Evolutionary conservation across 1,140 invertebrate genomes (phyloP), one percentile per base, ranked within the genome.

Genomic region (Zeugodacus cucurbitae): DNA sequence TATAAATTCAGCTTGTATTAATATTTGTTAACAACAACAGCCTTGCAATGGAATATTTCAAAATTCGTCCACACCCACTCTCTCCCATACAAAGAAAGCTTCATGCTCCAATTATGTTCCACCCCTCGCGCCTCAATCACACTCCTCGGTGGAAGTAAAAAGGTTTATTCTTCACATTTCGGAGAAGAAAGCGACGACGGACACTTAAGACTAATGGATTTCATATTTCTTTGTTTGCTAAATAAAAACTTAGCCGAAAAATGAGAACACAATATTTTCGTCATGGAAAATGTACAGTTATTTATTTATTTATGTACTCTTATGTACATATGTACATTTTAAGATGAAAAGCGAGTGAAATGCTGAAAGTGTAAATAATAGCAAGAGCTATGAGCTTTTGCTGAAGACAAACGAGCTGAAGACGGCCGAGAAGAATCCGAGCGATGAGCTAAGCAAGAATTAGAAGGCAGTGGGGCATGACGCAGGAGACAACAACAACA

Each of bases 191-290:
- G 17, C 67, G 34, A 10, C 14, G 34, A 37, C 22, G 67, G 37
- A 37, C 74, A 82, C 37, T 82, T 82, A 82, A 82, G 74, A 82
- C 74, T 82, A 82, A 82, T 82, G 74, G 74, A 82, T 82, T 82
- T 82, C 74, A 41, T 48, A 82, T 48, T 82, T 82, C 22, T 48
- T 82, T 82, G 74, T 82, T 82, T 82, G 74, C 44, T 82, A 82
- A 82, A 82, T 48, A 54, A 82, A 82, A 82, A 82, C 41, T 82
- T 44, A 37, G 41, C 11, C 74, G 67, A 74, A 82, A 82, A 82
- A 82, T 48, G 74, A 82, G 74, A 82, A 48, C 74, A 82, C 37
- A 82, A 48, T 48, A 44, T 48, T 82, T 34, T 48, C 26, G 37
- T 17, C 41, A 82, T 82, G 26, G 22, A 48, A 82, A 74, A 22